Evolutionary conservation across 2,888 invertebrate genomes (phyloP).

Genomic region (Sericinus montela): DNA sequence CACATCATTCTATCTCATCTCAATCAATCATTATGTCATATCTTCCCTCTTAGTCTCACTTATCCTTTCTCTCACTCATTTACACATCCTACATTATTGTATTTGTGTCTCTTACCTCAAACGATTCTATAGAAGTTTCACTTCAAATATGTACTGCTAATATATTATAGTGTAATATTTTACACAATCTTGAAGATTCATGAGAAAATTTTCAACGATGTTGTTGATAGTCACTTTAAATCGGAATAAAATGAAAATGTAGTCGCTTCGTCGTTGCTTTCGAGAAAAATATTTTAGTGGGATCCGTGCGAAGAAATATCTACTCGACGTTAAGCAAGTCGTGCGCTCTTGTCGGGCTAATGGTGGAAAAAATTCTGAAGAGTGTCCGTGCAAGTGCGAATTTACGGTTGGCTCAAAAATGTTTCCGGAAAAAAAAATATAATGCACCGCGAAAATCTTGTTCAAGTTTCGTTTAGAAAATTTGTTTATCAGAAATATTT

Average conservation of each 20-base stretch:
- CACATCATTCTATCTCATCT: too few species aligned
- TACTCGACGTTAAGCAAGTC: slow-evolving; percentile 1
- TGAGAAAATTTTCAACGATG: slow-evolving; percentile 4
- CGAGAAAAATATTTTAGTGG: slow-evolving; percentile 4
- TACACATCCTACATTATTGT: too few species aligned
- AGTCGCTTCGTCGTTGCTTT: neutral
- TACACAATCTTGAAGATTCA: slow-evolving; percentile 2
- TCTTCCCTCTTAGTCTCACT: too few species aligned
- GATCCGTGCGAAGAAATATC: slow-evolving; percentile 3
- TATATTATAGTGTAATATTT: neutral
- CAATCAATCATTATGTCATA: too few species aligned
- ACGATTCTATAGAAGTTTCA: too few species aligned
- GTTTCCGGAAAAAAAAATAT: neutral
- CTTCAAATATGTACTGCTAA: too few species aligned
- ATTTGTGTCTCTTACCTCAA: too few species aligned
- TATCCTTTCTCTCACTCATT: too few species aligned
- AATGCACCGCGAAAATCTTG: neutral
- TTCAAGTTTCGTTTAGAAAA: too few species aligned
- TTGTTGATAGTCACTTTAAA: slow-evolving; percentile 17
- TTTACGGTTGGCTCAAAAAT: slow-evolving; percentile 4
- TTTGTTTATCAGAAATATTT: too few species aligned
- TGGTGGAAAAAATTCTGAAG: slow-evolving; percentile 13
- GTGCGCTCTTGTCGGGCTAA: slow-evolving; percentile 12
- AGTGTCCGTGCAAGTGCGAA: slow-evolving; percentile 10
- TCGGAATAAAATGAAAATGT: slow-evolving; percentile 11